Base-by-base conservation (phyloP, 2,888 invertebrate genomes). In the Clanis bilineata region DNA sequence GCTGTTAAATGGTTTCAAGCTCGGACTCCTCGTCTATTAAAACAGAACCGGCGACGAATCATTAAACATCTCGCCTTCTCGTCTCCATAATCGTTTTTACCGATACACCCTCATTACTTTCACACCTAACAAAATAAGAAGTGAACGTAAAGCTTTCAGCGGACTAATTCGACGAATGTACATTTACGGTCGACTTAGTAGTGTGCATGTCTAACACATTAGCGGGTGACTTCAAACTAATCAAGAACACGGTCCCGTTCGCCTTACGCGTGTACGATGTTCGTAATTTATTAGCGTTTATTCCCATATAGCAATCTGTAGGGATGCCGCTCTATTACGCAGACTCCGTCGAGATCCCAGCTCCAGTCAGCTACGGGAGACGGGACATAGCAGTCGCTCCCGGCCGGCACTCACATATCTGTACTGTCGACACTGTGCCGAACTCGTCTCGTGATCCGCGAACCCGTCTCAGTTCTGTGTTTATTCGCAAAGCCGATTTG, bases 201-300 rank as follows among this genome's bases (percentile, higher is more conserved):
- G 69, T 64, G 70, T 74, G 79, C 78, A 77, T 83, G 82, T 79
- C 75, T 76, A 71, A 77, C 84, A 80, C 85, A 84, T 87, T 85
- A 88, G 84, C 88, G 88, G 88, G 73, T 77, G 80, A 86, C 88
- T 88, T 90, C 86, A 89, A 90, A 89, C 91, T 89, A 90, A 91
- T 92, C 89, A 90, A 85, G 85, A 87, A 83, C 85, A 84, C 77
- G 79, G 85, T 80, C 77, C 80, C 78, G 80, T 84, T 84, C 82
- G 84, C 83, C 81, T 85, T 81, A 86, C 86, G 85, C 88, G 83
- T 86, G 87, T 87, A 86, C 86, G 81, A 83, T 85, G 88, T 88
- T 83, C 83, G 87, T 91, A 91, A 91, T 91, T 91, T 91, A 91
- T 90, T 89, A 91, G 86, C 87, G 82, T 86, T 91, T 90, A 92